These are phyloP conservation scores for Euura saliciscinereae DNA, from an alignment of 1,140 invertebrate species.

Conservation along the genomic window DNA sequence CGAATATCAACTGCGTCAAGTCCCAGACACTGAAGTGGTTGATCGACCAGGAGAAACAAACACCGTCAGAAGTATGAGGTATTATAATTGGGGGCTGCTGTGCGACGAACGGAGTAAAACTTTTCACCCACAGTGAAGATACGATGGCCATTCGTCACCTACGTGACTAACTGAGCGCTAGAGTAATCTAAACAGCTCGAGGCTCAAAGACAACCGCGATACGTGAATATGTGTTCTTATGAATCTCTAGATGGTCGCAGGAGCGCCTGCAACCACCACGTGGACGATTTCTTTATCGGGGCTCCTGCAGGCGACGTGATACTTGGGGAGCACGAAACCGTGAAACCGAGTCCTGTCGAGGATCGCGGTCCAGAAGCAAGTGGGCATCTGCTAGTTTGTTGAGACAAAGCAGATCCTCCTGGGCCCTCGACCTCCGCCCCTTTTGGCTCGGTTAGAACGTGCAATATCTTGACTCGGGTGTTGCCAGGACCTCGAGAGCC, in stretches of 20 bases:
- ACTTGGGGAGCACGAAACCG: too few species aligned
- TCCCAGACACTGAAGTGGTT: too few species aligned
- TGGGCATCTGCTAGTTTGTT: slow-evolving; percentile 41
- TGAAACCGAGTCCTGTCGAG: neutral
- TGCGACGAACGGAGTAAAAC: too few species aligned
- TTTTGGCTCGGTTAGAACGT: neutral
- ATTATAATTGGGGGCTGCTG: too few species aligned
- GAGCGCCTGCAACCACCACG: too few species aligned
- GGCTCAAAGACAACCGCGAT: too few species aligned
- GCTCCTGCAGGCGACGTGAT: too few species aligned
- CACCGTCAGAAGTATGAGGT: neutral
- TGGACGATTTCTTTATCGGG: too few species aligned
- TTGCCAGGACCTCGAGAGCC: neutral
- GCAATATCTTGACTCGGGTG: neutral
- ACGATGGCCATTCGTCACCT: neutral
- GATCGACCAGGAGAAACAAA: too few species aligned
- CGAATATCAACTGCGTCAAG: too few species aligned
- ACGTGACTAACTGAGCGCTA: neutral
- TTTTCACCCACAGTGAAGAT: neutral
- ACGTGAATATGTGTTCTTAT: too few species aligned
- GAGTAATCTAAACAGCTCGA: neutral
- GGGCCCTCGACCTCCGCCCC: neutral
- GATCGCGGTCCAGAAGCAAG: slow-evolving; percentile 23
- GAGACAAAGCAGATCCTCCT: slow-evolving; percentile 41
- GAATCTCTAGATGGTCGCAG: too few species aligned